Evolutionary conservation across 2,113 vertebrate species (phyloP), one percentile per base, ranked within the genome.

Genomic region (Toxostoma redivivum): DNA sequence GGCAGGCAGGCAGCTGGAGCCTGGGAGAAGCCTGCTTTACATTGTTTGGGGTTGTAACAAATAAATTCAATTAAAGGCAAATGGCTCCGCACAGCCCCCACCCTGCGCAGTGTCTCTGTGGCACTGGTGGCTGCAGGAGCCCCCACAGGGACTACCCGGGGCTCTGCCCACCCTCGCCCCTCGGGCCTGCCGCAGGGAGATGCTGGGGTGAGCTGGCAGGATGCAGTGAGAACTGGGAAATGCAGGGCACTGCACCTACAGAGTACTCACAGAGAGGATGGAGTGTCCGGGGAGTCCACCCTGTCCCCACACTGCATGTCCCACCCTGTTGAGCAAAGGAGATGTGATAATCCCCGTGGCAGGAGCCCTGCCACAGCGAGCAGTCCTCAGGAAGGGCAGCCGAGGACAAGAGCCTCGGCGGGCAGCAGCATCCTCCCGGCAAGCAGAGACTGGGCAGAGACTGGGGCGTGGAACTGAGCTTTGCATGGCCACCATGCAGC

Each of bases 41-140:
- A 97, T 97, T 97, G 96, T 97, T 96, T 97, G 95, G 96, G 94
- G 94, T 97, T 96, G 96, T 95, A 95, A 97, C 95, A 96, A 97
- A 96, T 95, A 96, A 95, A 96, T 95, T 97, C 95, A 95, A 97
- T 97, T 96, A 96, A 94, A 96, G 96, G 92, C 94, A 93, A 97
- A 97, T 97, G 94, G 94, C 92, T 95, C 86, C 3, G 21, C 8
- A 25, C 92, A 83, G 95, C 92, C 92, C 92, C 94, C 96, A 83
- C 94, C 94, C 95, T 79, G 88, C 4, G 37, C 92, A 44, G 85
- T 79, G 95, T 90, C 94, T 95, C 95, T 61, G 90, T 28, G 7
- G 84, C 90, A 53, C 84, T 15, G 31, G 67, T 10, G 76, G 33
- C 94, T 81, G 81, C 3, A 11, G 86, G 74, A 79, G 24, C 67